Conservation (phyloP, 2,888 invertebrate species). For the Rotaria socialis region DNA sequence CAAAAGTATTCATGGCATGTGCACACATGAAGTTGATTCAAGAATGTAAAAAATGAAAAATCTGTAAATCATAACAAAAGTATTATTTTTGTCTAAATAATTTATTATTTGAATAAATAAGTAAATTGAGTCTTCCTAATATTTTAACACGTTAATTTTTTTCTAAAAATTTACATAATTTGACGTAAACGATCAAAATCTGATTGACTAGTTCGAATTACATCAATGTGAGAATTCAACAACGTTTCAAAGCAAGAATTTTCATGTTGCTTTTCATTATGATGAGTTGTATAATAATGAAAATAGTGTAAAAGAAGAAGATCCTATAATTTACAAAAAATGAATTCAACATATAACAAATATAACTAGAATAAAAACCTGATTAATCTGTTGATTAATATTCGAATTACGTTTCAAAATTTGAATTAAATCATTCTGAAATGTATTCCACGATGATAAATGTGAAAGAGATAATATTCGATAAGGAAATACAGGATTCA, state of each 20-base stretch:
- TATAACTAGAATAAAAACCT: background rate
- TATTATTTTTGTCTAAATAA: too few species aligned
- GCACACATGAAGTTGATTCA: too few species aligned
- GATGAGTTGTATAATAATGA: background rate
- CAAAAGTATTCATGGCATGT: too few species aligned
- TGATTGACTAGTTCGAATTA: background rate
- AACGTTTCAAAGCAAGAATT: background rate
- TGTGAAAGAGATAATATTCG: background rate
- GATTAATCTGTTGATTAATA: background rate
- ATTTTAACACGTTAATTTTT: too few species aligned
- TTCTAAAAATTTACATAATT: background rate
- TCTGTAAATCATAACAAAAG: too few species aligned
- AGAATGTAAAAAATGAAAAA: too few species aligned
- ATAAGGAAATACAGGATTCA: background rate
- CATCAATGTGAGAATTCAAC: background rate
- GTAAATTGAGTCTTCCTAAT: too few species aligned
- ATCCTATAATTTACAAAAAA: background rate
- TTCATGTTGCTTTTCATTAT: background rate
- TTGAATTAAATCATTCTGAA: background rate
- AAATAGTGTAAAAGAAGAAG: background rate
- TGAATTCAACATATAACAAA: background rate
- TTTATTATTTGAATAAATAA: too few species aligned
- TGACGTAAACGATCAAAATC: conserved; percentile 19
- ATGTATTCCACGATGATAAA: conserved; percentile 3
- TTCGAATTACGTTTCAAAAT: background rate